These are phyloP conservation scores for Gryon sp. DNA, from an alignment of 1,140 invertebrate species.

Conservation along the genomic window DNA sequence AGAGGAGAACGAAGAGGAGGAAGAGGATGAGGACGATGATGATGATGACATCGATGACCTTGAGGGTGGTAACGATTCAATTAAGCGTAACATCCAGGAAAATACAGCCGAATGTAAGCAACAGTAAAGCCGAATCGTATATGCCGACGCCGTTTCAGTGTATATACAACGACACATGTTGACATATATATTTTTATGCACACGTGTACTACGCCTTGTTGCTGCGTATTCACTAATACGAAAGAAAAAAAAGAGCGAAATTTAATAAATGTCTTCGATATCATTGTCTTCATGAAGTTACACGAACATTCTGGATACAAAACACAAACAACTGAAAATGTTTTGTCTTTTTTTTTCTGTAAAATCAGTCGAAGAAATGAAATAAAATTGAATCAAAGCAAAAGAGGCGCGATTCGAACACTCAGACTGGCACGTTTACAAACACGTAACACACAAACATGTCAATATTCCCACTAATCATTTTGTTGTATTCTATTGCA, in stretches of 20 bases:
- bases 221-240: no score
- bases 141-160: slow-evolving; percentile 9
- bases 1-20: slow-evolving; percentile 81
- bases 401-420: not conserved
- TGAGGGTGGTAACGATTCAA: slow-evolving; percentile 69
- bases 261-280: slow-evolving; percentile 32
- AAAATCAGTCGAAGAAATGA: no score
- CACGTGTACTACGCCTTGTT: slow-evolving; percentile 28
- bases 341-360: no score
- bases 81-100: slow-evolving; percentile 22
- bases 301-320: slow-evolving; percentile 7
- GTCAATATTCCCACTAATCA: slow-evolving; percentile 65
- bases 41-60: slow-evolving; percentile 77
- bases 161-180: slow-evolving; percentile 41
- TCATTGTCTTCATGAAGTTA: slow-evolving; percentile 33
- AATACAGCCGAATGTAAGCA: slow-evolving; percentile 78
- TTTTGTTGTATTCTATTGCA: slow-evolving; percentile 75
- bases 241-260: no score
- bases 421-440: no score
- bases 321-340: no score
- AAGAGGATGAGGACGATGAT: slow-evolving; percentile 74
- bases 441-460: slow-evolving; percentile 15
- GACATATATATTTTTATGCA: slow-evolving; percentile 52
- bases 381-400: not conserved
- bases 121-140: slow-evolving; percentile 77